Evolutionary conservation across 2,113 vertebrate species (phyloP).

Genomic region (Danio rerio): GRCz12tu NC_133180.1:55332501-55333000

Average conservation of each 20-base stretch:
- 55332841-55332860: slow-evolving; percentile 13
- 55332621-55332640: slow-evolving; percentile 23
- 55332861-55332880: not conserved
- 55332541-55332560: slow-evolving; percentile 35
- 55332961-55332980: slow-evolving; percentile 21
- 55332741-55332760: not conserved
- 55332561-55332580: not conserved
- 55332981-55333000: slow-evolving; percentile 23
- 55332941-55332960: not conserved
- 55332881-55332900: not conserved
- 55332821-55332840: not conserved
- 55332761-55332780: slow-evolving; percentile 5
- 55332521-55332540: slow-evolving; percentile 27
- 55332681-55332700: slow-evolving; percentile 2
- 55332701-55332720: slow-evolving; percentile 3
- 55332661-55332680: not conserved
- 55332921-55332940: not conserved
- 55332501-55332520: slow-evolving; percentile 25
- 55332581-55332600: slow-evolving; percentile 18
- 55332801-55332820: not conserved
- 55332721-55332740: not conserved
- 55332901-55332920: not conserved
- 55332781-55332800: not conserved
- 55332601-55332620: slow-evolving; percentile 51
- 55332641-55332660: not conserved